Base-by-base conservation (phyloP, 2,888 invertebrate genomes). In the Myopa tessellatipennis region DNA sequence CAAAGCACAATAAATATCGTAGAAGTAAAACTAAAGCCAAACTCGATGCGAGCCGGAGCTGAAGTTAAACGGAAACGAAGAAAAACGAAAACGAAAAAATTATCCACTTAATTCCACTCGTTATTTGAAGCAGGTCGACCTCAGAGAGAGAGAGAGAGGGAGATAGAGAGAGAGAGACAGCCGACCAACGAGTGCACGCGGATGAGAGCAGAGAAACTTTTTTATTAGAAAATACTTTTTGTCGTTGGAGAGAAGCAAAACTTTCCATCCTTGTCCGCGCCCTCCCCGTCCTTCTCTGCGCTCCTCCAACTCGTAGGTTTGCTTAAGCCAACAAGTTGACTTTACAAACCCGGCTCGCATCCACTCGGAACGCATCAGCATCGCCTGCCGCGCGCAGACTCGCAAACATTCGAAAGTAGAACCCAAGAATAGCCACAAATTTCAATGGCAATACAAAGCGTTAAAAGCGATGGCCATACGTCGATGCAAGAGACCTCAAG, bases 31-130 rank as follows among this genome's bases (percentile, higher is more conserved):
- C 34, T 40, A 45, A 18, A 50, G 18, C 45, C 8, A 18, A 52
- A 68, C 7, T 26, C 40, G 7, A 63, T 0, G 36, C 36, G 38
- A 14, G 36, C 50, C 8, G 55, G 55, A 55, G 55, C 52, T n/a
- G 6, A 68, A 40, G 18, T 38, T 34, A 26, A 55, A 38, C 36
- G 52, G 60, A 26, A 55, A 38, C 36, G 52, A 68, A 68, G 16
- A 45, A 75, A 68, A 75, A 68, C 52, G 58, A 6, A 45, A 10
- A 45, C 7, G 45, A 45, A 45, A 45, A 45, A 45, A 45, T 3
- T 45, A 75, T 68, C 58, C 75, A 68, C 68, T 75, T 68, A 75
- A 68, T 75, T 75, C 68, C 68, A 58, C 40, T 75, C 58, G 68
- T 68, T 74, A 74, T 74, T 74, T 50, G 34, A 52, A 74, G 65